Evolutionary conservation across 2,888 invertebrate genomes (phyloP), one percentile per base, ranked within the genome.

Genomic region (Metacarcinus magister): DNA sequence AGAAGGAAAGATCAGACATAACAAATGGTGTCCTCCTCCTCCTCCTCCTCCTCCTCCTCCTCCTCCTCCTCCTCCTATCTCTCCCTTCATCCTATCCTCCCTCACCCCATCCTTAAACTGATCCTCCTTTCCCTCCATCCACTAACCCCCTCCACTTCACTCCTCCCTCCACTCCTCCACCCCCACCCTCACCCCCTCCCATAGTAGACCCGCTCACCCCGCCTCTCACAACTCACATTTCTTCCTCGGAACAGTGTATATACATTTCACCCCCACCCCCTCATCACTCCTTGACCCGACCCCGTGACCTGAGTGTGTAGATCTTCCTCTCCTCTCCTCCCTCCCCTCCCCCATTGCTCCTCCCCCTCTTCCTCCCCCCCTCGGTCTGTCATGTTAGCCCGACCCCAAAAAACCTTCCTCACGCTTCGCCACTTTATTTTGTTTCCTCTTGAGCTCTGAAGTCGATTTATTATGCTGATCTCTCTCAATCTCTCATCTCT

Each of bases 401-500:
- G 10, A 8, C 48, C 91, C 16, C 28, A 10, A 16, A 44, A 28
- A 44, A 8, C 44, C 16, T 28, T 91, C 46, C 44, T 44, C 91
- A 46, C 91, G 10, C 39, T 19, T 43, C 91, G 44, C 91, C 48
- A 23, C 48, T 48, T 91, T 48, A 46, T 48, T 91, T 48, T 91
- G 2, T 19, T 48, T 91, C 91, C 48, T 48, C 48, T 28, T 91
- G n/a, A 46, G 46, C 28, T 23, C 28, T 13, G 44, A 44, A 46
- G 32, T 93, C 60, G 39, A n/a, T 93, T 60, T 60, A 46, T 54
- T 60, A 48, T 28, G 39, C 60, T 32, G 28, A 43, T 39, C 39
- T 39, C 39, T 44, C 75, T 94, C 82, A n/a, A n/a, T 44, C 43
- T 44, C 44, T 94, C 94, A n/a, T 94, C 94, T 75, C 94, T 82